These are phyloP conservation scores for Calycopis cecrops DNA, from an alignment of 1,140 invertebrate species.

Conservation along the genomic window DNA sequence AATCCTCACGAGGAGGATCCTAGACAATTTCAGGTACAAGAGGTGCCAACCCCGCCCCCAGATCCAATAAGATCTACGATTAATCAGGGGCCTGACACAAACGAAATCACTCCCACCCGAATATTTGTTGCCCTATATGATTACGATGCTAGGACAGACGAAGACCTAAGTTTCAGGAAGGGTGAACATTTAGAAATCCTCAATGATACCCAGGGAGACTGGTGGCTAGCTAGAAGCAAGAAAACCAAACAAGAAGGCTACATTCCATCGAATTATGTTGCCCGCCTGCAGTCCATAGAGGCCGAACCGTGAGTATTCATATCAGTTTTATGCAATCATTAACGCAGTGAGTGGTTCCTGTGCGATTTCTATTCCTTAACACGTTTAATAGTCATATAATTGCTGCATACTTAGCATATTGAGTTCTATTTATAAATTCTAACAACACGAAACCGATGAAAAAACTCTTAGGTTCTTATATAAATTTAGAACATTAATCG, in stretches of 20 bases:
- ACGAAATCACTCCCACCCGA: constrained; percentile 81
- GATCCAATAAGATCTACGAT: constrained; percentile 77
- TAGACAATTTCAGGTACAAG: constrained; percentile 76
- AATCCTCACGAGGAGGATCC: constrained; percentile 79
- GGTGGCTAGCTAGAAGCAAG: constrained; percentile 98
- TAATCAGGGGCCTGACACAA: constrained; percentile 63
- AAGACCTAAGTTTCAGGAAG: constrained; percentile 98
- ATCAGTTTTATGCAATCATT: constrained; percentile 63
- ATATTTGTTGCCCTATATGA: constrained; percentile 99
- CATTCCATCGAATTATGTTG: constrained; percentile 99
- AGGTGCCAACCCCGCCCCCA: constrained; percentile 79
- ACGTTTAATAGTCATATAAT: constrained; percentile 30
- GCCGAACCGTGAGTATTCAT: constrained; percentile 96
- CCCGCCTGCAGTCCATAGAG: constrained; percentile 98
- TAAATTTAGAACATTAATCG: background rate
- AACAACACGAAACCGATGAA: background rate
- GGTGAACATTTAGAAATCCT: constrained; percentile 98
- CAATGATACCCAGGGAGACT: constrained; percentile 97
- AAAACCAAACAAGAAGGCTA: constrained; percentile 97
- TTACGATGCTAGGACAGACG: constrained; percentile 98
- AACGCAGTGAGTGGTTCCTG: constrained; percentile 58
- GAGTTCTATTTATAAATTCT: background rate
- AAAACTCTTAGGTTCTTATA: background rate
- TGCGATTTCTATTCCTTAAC: constrained; percentile 54
- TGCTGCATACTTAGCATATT: constrained; percentile 6